phyloP scores from a whole-genome alignment of 2,797 vertebrate genomes.

The Gallirallus australis region DNA sequence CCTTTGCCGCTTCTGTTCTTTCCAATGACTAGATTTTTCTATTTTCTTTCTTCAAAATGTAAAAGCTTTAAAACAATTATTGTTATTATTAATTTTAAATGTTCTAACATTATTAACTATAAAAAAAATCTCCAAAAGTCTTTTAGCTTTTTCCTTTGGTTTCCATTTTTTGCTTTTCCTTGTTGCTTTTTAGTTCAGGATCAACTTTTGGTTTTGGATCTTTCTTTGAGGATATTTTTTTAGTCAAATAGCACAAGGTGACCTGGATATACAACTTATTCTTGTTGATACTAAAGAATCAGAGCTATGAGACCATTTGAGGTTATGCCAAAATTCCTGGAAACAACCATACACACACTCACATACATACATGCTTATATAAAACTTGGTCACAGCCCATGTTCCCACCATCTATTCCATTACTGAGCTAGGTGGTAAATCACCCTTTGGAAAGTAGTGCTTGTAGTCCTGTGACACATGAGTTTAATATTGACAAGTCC shows the following conservation, averaged over 20 bases:
- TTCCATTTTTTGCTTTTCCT: not conserved
- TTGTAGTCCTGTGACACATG: not conserved
- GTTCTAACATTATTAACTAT: not conserved
- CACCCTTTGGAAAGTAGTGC: not conserved
- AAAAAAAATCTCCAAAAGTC: not conserved
- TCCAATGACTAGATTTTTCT: not conserved
- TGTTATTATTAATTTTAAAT: not conserved
- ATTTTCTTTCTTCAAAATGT: not conserved
- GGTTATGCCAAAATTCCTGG: not conserved
- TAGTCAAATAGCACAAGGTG: not conserved
- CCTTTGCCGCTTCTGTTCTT: not conserved
- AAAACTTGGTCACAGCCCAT: not conserved
- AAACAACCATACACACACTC: not conserved
- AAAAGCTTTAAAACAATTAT: not conserved
- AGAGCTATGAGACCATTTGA: not conserved
- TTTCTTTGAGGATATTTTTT: not conserved
- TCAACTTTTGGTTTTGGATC: not conserved
- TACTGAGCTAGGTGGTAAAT: not conserved
- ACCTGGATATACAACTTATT: not conserved
- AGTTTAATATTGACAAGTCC: not conserved
- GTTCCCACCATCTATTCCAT: not conserved
- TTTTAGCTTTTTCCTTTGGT: not conserved
- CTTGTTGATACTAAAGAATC: not conserved
- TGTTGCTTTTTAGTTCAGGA: not conserved
- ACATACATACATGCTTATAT: too few relatives aligned